phyloP scores from a whole-genome alignment of 2,797 vertebrate genomes.

The Thamnophis elegans region DNA sequence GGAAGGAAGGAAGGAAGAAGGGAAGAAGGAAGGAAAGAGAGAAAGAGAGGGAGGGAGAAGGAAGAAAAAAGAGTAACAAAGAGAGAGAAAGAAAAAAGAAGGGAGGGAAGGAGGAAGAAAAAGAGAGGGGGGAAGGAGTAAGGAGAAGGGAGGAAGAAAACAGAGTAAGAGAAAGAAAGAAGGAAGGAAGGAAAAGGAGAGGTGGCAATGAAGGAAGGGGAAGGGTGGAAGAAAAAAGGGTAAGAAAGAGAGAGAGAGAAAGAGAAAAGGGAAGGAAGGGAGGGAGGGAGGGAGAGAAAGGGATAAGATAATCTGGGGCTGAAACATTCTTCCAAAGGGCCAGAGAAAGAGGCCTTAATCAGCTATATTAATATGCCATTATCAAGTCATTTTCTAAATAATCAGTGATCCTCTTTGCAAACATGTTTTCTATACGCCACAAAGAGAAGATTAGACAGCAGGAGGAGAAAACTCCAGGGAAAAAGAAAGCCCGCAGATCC shows the following conservation, averaged over 20 bases:
- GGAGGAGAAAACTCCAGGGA: constrained; percentile 10
- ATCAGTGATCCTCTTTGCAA: constrained; percentile 45
- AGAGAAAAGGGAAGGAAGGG: background rate
- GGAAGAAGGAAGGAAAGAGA: too few species aligned
- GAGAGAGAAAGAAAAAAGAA: too few species aligned
- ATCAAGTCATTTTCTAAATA: background rate
- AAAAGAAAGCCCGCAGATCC: constrained; percentile 18
- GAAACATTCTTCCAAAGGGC: constrained; percentile 64
- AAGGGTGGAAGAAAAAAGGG: constrained; percentile 4
- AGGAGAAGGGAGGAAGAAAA: too few species aligned
- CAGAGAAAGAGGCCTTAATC: constrained; percentile 29
- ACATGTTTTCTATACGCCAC: background rate
- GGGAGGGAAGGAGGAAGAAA: too few species aligned
- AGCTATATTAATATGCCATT: background rate
- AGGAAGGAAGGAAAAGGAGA: too few species aligned
- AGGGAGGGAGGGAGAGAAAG: background rate
- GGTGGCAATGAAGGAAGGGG: background rate
- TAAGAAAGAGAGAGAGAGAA: too few species aligned
- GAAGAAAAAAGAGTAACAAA: too few species aligned
- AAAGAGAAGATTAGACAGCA: constrained; percentile 43
- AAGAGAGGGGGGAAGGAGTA: too few species aligned
- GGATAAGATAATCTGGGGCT: constrained; percentile 24
- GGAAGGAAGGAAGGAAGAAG: too few species aligned
- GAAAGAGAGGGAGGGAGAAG: too few species aligned
- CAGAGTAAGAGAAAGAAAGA: too few species aligned